A percentile compares a stretch with the other conserved stretches of the same genome.
Evolutionary conservation across 2,797 vertebrate species (phyloP).

Genomic region (Hypotaenidia philippensis): DNA sequence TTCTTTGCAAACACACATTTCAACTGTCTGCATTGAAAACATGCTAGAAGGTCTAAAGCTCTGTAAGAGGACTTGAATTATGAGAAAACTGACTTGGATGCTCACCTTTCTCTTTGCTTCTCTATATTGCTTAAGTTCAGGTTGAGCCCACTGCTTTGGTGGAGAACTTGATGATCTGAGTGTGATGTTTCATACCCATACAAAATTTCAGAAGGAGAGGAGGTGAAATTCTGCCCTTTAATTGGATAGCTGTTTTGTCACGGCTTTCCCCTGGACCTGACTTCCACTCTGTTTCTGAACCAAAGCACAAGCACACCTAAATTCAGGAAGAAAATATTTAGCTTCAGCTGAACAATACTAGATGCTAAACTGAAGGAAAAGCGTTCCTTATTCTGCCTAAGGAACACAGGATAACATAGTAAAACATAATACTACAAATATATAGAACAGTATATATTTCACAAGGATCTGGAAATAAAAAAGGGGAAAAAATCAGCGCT

Average conservation of each 20-base stretch:
- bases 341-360: neutral
- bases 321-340: neutral
- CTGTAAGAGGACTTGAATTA: neutral
- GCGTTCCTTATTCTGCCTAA: neutral
- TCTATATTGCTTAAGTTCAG: neutral
- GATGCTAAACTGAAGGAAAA: neutral
- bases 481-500: neutral
- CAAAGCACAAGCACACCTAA: neutral
- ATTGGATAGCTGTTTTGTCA: neutral
- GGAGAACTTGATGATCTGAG: neutral
- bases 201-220: neutral
- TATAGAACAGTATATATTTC: neutral
- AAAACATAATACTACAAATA: neutral
- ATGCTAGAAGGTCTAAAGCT: neutral
- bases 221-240: neutral
- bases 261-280: neutral
- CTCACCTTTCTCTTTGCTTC: neutral
- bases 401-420: neutral
- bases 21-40: fast-evolving
- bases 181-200: neutral
- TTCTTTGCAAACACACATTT: neutral
- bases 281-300: neutral
- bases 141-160: neutral
- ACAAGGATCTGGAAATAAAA: neutral
- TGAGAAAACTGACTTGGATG: neutral